Percentiles rank a stretch among this genome's conserved stretches.
Conservation (phyloP, 2,113 vertebrate genomes). For the Neodon shergylaensis region DNA sequence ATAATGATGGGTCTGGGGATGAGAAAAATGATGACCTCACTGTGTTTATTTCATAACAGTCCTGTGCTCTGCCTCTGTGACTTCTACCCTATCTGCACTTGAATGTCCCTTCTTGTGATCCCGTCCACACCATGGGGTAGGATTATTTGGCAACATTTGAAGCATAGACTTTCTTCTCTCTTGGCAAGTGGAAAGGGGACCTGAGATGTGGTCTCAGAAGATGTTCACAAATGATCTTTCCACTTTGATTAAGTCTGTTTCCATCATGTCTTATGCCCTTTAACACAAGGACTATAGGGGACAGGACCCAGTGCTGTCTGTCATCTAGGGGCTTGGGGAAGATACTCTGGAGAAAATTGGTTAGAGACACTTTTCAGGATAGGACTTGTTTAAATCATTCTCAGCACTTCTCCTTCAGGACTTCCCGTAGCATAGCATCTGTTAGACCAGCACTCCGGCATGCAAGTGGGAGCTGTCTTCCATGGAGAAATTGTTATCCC, state of each 20-base stretch:
- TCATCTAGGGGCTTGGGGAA: not conserved
- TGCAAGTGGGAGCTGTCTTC: not conserved
- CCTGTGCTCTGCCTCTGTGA: slow-evolving; percentile 56
- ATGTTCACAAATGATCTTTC: not conserved
- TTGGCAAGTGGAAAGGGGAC: not conserved
- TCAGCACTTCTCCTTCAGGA: slow-evolving; percentile 29
- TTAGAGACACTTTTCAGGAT: not conserved
- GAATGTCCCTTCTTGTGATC: slow-evolving; percentile 55
- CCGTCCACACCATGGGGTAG: not conserved
- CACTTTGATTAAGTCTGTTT: not conserved
- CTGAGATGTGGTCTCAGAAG: not conserved
- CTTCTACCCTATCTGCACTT: slow-evolving; percentile 68
- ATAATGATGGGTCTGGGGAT: slow-evolving; percentile 64
- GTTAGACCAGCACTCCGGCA: not conserved
- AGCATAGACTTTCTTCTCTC: slow-evolving; percentile 30
- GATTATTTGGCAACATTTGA: not conserved
- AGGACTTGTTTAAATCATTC: not conserved
- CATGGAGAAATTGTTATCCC: not conserved
- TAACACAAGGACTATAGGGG: not conserved
- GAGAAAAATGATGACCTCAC: slow-evolving; percentile 47
- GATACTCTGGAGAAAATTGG: not conserved
- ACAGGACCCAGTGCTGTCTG: not conserved
- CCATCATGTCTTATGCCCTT: not conserved
- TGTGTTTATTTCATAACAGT: slow-evolving; percentile 41
- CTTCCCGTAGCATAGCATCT: not conserved